These are phyloP conservation scores for Ormyrus rosae DNA, from an alignment of 2,888 invertebrate species.

Conservation along the genomic window DNA sequence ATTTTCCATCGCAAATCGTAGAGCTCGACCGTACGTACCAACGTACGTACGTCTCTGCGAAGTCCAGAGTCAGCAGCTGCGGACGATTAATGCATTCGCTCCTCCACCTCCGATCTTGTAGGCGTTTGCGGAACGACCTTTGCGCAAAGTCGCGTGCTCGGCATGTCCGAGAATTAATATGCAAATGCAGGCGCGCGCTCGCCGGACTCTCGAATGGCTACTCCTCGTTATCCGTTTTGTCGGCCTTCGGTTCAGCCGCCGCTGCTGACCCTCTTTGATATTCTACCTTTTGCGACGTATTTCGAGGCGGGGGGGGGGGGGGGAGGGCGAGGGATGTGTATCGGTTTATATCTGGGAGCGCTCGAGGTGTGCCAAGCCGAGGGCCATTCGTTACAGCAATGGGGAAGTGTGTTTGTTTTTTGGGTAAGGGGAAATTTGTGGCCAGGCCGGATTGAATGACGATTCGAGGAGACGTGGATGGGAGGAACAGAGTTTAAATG, in stretches of 20 bases:
- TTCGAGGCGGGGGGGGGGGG: too few species aligned
- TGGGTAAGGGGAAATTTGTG: too few species aligned
- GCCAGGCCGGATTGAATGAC: too few species aligned
- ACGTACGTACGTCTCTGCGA: not conserved
- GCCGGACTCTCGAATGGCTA: constrained; percentile 60
- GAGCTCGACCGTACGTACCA: not conserved
- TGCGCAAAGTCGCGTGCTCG: constrained; percentile 51
- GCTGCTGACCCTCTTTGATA: too few species aligned
- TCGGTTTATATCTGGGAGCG: not conserved
- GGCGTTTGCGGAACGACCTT: constrained; percentile 43
- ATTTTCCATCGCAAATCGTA: constrained; percentile 35
- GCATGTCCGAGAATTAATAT: constrained; percentile 65
- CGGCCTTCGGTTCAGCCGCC: not conserved
- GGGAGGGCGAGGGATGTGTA: not conserved
- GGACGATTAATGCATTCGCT: constrained; percentile 9
- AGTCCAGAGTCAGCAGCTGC: constrained; percentile 25
- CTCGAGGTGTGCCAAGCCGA: too few species aligned
- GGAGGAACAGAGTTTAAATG: too few species aligned
- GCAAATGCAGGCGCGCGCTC: constrained; percentile 61
- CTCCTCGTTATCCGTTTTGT: constrained; percentile 49
- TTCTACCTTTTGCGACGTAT: too few species aligned
- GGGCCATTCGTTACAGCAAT: too few species aligned
- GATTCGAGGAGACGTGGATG: too few species aligned
- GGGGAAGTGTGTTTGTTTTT: too few species aligned
- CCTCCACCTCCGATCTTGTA: constrained; percentile 36